These are phyloP conservation scores for Sprattus sprattus DNA, from an alignment of 2,113 vertebrate genomes.

Conservation along the genomic window DNA sequence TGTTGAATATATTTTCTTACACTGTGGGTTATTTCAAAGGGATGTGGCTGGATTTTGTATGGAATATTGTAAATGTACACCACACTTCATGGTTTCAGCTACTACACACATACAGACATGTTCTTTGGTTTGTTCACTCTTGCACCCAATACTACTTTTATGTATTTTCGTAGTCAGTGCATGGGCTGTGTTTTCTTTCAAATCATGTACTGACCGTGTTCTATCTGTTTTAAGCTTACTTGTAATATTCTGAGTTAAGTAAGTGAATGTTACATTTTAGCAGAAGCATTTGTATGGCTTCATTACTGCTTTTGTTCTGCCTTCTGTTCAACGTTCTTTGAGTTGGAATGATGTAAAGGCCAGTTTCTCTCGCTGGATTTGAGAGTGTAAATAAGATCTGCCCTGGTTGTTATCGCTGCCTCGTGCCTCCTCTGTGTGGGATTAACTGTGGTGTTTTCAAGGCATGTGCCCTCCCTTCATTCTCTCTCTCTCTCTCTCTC, in stretches of 20 bases:
- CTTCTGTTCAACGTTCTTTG: neutral
- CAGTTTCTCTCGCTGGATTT: neutral
- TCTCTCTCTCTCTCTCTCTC: neutral
- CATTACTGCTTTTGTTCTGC: neutral
- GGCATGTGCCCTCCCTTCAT: neutral
- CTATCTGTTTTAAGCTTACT: neutral
- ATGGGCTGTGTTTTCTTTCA: neutral
- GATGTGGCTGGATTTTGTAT: neutral
- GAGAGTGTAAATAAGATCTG: neutral
- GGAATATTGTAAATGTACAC: neutral
- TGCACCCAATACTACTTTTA: neutral
- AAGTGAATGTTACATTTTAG: neutral
- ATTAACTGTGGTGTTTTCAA: neutral
- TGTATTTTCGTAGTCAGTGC: neutral
- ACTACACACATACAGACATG: neutral
- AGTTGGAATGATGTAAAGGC: constrained; percentile 12
- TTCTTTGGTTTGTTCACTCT: neutral
- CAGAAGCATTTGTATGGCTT: neutral
- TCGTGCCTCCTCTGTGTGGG: neutral
- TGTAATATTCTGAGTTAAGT: neutral
- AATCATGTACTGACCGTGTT: neutral
- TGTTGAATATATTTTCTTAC: neutral
- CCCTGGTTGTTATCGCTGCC: neutral
- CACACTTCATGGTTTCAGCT: neutral
- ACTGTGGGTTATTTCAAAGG: neutral